phyloP scores from a whole-genome alignment of 2,888 invertebrate species.

The Rhabditophanes sp. region DNA sequence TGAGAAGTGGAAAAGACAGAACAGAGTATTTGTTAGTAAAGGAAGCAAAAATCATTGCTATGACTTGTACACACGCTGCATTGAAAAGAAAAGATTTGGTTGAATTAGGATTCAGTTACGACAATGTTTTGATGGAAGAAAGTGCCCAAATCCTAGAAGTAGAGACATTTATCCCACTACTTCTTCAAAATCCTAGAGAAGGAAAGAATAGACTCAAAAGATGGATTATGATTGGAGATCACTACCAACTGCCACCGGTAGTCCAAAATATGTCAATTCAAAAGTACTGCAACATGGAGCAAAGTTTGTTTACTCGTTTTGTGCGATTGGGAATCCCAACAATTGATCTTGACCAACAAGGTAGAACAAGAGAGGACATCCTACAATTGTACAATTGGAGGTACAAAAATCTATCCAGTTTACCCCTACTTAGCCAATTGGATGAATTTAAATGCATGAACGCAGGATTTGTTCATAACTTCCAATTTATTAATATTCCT shows the following conservation, averaged over 20 bases:
- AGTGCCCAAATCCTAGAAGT: slow-evolving; percentile 96
- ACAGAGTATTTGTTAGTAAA: slow-evolving; percentile 79
- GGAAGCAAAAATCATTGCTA: slow-evolving; percentile 97
- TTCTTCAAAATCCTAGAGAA: slow-evolving; percentile 81
- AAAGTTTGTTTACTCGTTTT: slow-evolving; percentile 85
- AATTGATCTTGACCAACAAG: slow-evolving; percentile 90
- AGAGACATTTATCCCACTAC: slow-evolving; percentile 91
- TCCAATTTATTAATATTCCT: slow-evolving; percentile 84
- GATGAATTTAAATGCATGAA: slow-evolving; percentile 72
- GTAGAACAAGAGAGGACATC: slow-evolving; percentile 67
- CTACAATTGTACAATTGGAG: slow-evolving; percentile 50
- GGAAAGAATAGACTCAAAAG: slow-evolving; percentile 84
- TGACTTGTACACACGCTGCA: slow-evolving; percentile 99
- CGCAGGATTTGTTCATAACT: slow-evolving; percentile 77
- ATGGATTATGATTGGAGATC: slow-evolving; percentile 99
- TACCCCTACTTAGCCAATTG: slow-evolving; percentile 67
- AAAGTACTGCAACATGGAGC: slow-evolving; percentile 99
- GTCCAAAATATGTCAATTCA: slow-evolving; percentile 99
- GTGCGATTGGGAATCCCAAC: slow-evolving; percentile 90
- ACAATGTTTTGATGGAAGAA: slow-evolving; percentile 95
- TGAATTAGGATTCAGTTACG: slow-evolving; percentile 64
- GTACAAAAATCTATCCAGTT: slow-evolving; percentile 61
- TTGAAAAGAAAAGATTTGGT: slow-evolving; percentile 86
- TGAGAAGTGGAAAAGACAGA: slow-evolving; percentile 82
- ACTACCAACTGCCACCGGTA: slow-evolving; percentile 94